phyloP scores from a whole-genome alignment of 2,888 invertebrate species.

The Eupeodes luniger region DNA sequence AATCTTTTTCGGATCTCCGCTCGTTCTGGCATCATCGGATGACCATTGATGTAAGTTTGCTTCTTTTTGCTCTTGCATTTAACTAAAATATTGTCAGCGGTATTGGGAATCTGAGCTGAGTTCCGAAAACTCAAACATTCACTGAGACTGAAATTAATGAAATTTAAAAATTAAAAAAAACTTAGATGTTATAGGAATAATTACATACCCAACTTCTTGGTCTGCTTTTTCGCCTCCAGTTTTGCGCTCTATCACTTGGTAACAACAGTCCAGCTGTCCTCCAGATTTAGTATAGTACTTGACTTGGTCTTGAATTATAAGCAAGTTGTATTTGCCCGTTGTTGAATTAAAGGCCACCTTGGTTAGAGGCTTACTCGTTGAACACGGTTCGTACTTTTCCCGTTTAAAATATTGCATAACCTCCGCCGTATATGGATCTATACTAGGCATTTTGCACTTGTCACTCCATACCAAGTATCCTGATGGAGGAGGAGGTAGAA shows the following conservation, averaged over 20 bases:
- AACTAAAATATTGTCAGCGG: constrained; percentile 85
- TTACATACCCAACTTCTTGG: constrained; percentile 78
- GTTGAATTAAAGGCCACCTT: constrained; percentile 79
- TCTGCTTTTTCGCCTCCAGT: constrained; percentile 79
- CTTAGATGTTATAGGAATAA: neutral
- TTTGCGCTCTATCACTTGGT: constrained; percentile 81
- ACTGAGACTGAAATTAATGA: constrained; percentile 77
- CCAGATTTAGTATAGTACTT: constrained; percentile 77
- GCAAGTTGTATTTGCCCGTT: constrained; percentile 79
- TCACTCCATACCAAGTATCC: constrained; percentile 85
- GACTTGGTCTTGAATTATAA: constrained; percentile 79
- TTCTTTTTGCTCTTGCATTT: constrained; percentile 83
- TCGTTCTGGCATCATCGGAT: constrained; percentile 85
- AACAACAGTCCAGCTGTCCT: constrained; percentile 81
- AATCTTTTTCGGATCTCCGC: constrained; percentile 85
- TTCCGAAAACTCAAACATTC: constrained; percentile 85
- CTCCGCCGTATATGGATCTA: constrained; percentile 86
- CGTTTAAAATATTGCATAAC: constrained; percentile 85
- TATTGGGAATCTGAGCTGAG: constrained; percentile 80
- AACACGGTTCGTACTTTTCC: constrained; percentile 85
- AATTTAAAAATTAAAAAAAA: neutral
- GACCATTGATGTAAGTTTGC: constrained; percentile 84
- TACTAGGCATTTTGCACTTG: constrained; percentile 87
- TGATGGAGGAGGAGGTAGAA: constrained; percentile 79
- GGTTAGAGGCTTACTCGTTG: constrained; percentile 81